Percentiles rank a stretch among this genome's conserved stretches.
Conservation (phyloP, 2,888 invertebrate species). For the Rotaria magnacalcarata region DNA sequence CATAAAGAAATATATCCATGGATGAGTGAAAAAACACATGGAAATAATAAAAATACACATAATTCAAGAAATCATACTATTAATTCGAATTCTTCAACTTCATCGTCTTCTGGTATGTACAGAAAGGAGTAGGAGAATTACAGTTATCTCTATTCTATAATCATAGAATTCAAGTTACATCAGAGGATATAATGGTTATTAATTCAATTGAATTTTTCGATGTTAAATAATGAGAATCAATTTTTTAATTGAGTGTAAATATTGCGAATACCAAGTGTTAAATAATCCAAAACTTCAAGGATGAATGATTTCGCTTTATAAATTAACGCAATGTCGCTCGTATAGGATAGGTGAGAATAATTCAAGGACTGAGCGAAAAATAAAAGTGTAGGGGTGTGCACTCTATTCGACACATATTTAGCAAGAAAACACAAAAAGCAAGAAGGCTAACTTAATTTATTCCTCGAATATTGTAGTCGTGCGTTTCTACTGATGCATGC, state of each 20-base stretch:
- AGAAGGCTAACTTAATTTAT: not conserved
- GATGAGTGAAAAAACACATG: constrained; percentile 32
- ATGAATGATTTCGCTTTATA: not conserved
- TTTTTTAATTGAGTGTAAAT: too few species aligned
- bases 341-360: not conserved
- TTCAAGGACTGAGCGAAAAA: too few species aligned
- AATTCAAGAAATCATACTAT: not conserved
- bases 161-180: too few species aligned
- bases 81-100: not conserved
- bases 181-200: too few species aligned
- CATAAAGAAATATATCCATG: constrained; percentile 26
- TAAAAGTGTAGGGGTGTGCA: too few species aligned
- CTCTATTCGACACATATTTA: too few species aligned
- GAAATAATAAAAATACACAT: not conserved
- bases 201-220: too few species aligned
- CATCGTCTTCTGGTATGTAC: not conserved
- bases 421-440: too few species aligned
- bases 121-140: too few species aligned
- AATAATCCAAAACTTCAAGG: not conserved
- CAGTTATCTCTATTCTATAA: too few species aligned
- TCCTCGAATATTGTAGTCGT: not conserved
- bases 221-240: too few species aligned
- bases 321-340: not conserved
- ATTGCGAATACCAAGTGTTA: too few species aligned
- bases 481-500: not conserved